Conservation (phyloP, 2,797 vertebrate genomes). For the Rhinoraja longicauda region DNA sequence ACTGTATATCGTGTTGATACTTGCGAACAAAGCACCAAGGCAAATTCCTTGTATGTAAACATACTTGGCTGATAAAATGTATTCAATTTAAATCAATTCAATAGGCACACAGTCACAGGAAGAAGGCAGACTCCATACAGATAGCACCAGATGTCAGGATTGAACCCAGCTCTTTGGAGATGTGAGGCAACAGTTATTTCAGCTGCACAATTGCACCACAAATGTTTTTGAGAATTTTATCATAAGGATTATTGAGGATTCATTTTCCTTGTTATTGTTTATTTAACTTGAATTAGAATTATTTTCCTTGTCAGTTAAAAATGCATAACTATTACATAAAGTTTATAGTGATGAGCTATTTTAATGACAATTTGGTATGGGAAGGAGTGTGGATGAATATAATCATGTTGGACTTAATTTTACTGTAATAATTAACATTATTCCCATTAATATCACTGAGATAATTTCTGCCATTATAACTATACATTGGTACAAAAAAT, state of each 20-base stretch:
- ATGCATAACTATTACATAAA: neutral
- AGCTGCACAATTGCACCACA: neutral
- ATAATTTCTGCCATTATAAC: neutral
- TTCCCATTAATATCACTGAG: neutral
- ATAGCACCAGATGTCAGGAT: too few relatives aligned
- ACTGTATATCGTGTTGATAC: too few relatives aligned
- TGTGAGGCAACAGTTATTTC: too few relatives aligned
- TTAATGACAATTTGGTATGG: neutral
- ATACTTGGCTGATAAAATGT: too few relatives aligned
- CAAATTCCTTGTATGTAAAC: too few relatives aligned
- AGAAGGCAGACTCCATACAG: too few relatives aligned
- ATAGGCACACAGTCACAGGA: too few relatives aligned
- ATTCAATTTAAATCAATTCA: too few relatives aligned
- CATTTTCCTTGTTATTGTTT: too few relatives aligned
- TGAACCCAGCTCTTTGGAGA: too few relatives aligned
- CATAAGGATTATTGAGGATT: neutral
- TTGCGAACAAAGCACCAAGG: too few relatives aligned
- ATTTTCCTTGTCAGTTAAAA: neutral
- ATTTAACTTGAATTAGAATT: too few relatives aligned
- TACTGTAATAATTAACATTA: neutral
- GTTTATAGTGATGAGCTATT: neutral
- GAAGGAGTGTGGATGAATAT: neutral
- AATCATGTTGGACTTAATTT: neutral
- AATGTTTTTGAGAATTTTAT: neutral
- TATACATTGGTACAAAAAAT: constrained; percentile 2